Conservation (phyloP, 2,113 vertebrate species). For the Plecturocebus donacophilus region DNA sequence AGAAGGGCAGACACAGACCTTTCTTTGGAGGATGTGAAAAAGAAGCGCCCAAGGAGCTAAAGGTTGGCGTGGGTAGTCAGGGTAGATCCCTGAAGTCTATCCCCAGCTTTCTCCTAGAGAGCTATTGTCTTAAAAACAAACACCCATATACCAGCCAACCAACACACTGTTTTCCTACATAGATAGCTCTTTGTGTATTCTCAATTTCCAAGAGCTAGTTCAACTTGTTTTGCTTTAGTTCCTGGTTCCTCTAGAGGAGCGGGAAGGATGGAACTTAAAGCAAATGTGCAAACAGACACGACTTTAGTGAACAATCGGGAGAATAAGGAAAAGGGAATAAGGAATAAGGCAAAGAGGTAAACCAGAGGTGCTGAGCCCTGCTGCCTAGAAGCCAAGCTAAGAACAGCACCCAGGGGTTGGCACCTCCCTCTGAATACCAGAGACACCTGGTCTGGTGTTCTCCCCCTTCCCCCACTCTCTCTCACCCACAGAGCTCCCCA, state of each 20-base stretch:
- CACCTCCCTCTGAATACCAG: too few species aligned
- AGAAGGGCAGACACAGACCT: neutral
- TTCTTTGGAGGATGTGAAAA: neutral
- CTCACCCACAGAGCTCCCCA: neutral
- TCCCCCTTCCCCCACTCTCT: neutral
- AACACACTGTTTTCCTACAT: neutral
- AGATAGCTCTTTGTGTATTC: neutral
- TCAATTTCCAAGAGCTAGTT: constrained; percentile 48
- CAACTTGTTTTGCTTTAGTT: constrained; percentile 60
- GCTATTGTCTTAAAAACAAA: neutral
- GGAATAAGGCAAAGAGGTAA: neutral
- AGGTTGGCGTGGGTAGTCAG: neutral
- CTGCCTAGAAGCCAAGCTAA: neutral
- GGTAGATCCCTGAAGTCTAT: neutral
- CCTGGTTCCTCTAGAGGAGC: constrained; percentile 44
- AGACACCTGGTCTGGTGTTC: neutral
- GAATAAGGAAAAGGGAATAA: neutral
- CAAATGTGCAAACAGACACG: neutral
- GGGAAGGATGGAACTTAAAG: neutral
- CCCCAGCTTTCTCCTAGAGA: neutral
- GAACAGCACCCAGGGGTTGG: neutral
- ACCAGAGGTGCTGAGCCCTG: neutral
- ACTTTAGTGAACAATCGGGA: neutral
- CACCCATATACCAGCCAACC: neutral
- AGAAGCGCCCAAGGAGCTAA: neutral